These are phyloP conservation scores for Protophormia terraenovae DNA, from an alignment of 2,888 invertebrate genomes.

Conservation along the genomic window DNA sequence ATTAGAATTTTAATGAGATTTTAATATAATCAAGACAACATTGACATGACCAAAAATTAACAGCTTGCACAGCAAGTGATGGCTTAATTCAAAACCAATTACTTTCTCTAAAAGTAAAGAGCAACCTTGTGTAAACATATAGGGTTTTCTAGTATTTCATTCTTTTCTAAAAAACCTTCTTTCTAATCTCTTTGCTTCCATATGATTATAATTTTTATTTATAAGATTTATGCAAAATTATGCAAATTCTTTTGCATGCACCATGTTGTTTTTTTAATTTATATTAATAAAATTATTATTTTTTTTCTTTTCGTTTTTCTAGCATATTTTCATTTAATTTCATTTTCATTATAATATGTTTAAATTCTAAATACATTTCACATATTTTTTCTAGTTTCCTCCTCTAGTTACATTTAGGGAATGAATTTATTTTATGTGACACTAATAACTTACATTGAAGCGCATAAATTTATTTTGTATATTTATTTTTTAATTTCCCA, in stretches of 20 bases:
- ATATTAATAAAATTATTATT: conserved; percentile 6
- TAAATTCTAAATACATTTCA: neutral
- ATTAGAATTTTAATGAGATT: neutral
- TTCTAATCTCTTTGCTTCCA: too few species aligned
- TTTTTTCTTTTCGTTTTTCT: too few species aligned
- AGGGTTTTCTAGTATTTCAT: too few species aligned
- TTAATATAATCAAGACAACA: too few species aligned
- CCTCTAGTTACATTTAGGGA: neutral
- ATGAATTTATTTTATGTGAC: neutral
- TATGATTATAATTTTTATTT: too few species aligned
- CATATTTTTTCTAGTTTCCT: neutral
- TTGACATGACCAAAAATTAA: too few species aligned
- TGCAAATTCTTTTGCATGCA: neutral
- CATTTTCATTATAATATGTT: neutral
- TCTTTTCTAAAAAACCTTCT: too few species aligned
- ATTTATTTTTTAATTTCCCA: neutral
- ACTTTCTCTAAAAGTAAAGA: too few species aligned
- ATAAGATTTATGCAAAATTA: too few species aligned
- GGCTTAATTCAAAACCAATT: too few species aligned
- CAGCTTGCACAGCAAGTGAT: too few species aligned
- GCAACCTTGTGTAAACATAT: too few species aligned
- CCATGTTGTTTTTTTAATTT: neutral
- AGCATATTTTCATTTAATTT: neutral
- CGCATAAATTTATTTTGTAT: neutral
- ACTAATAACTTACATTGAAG: neutral